Evolutionary conservation across 2,797 vertebrate species (phyloP), one percentile per base, ranked within the genome.

Genomic region (Rhodeus uyekii): DNA sequence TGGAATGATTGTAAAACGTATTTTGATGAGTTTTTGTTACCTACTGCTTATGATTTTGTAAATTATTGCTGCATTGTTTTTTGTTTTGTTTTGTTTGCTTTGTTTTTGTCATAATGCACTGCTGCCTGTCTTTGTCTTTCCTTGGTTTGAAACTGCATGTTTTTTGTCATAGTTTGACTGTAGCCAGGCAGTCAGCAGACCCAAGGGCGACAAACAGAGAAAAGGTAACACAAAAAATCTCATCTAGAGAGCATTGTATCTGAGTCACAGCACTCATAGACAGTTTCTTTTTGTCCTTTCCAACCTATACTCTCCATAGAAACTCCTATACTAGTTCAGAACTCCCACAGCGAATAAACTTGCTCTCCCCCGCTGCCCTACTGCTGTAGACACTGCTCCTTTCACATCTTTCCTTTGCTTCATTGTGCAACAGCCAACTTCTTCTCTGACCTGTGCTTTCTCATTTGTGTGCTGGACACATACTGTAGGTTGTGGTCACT

Each of bases 91-190:
- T 48, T 42, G 39, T 13, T 50, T 50, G 48, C n/a, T 58, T 61
- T 72, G n/a, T 36, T 76, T 81, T 73, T 76, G 5, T 60, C 24
- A 42, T 29, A 27, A 76, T 76, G 32, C 75, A 42, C 64, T 81
- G 58, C 44, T 78, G 6, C 75, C 19, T 77, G 73, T 77, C 36
- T 83, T 34, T 72, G 81, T 82, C 48, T 81, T 60, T 24, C 65
- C 38, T 83, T 83, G 36, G 63, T 84, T 86, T 84, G 42, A 85
- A 81, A 80, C 68, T 81, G 91, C 93, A 93, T 94, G 92, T 91
- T 89, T 93, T 93, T 91, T 89, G 90, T 92, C 91, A 89, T 92
- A 95, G 94, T 95, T 91, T 95, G 93, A 95, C 89, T 90, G 88
- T 95, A 94, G 89, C 92, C 92, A 95, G 91, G 90, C 93, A 94